Percentiles rank a stretch among this genome's conserved stretches.
phyloP scores from a whole-genome alignment of 2,888 invertebrate species.

The Stenolophus ochropezus region DNA sequence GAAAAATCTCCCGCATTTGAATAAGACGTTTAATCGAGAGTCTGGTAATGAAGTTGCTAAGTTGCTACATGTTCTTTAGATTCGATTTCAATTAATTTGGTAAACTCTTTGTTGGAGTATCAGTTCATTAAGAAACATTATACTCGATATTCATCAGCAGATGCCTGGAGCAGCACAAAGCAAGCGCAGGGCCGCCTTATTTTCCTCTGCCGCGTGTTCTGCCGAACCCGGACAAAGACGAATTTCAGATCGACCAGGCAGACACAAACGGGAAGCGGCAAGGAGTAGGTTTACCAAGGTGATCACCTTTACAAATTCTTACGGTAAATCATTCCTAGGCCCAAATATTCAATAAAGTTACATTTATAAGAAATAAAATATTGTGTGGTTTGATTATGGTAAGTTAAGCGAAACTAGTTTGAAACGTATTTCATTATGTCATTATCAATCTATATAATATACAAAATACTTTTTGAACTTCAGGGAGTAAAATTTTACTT shows the following conservation, averaged over 20 bases:
- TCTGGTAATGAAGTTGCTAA: neutral
- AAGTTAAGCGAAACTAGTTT: too few species aligned
- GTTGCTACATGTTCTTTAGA: neutral
- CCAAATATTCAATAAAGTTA: too few species aligned
- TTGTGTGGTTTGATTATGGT: too few species aligned
- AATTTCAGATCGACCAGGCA: neutral
- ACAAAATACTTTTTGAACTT: too few species aligned
- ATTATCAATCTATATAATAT: too few species aligned
- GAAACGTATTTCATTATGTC: too few species aligned
- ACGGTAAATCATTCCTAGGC: too few species aligned
- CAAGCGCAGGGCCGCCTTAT: neutral
- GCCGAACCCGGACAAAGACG: neutral
- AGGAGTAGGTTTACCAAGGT: too few species aligned
- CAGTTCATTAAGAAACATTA: constrained; percentile 22
- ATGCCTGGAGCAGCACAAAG: constrained; percentile 9
- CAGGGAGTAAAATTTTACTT: too few species aligned
- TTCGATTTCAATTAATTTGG: constrained; percentile 15
- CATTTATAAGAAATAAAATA: too few species aligned
- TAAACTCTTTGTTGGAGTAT: constrained; percentile 10
- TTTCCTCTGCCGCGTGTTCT: neutral
- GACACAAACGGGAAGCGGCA: too few species aligned
- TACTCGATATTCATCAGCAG: constrained; percentile 6
- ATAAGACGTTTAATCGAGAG: neutral
- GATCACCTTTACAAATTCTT: too few species aligned
- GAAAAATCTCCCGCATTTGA: neutral